Evolutionary conservation across 2,797 vertebrate species (phyloP), one percentile per base, ranked within the genome.

Genomic region (Melanotaenia pygmaea): DNA sequence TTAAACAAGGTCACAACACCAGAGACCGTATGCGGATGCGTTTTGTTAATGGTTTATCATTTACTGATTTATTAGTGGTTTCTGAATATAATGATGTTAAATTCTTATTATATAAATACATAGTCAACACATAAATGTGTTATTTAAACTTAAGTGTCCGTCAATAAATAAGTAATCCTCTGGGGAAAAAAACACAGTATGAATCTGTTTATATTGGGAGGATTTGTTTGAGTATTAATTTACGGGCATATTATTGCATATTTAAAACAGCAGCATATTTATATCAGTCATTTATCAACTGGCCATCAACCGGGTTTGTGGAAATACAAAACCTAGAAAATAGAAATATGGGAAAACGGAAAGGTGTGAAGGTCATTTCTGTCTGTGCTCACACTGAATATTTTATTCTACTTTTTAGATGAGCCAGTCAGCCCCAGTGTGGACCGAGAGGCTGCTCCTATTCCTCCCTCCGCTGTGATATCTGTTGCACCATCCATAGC

Each of bases 361-460:
- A 30, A 32, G 9, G 2, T 22, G 20, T 53, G 4, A 28, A 22
- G 45, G 66, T 72, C 9, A 64, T 70, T 62, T 73, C 11, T 5
- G 5, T 57, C 6, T 72, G 43, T 67, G 9, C 40, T 69, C 28
- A 65, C 13, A 45, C 63, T 61, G 11, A 75, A 50, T 64, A 56
- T 76, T 58, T 63, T 76, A 47, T 62, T 85, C 35, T 94, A 80
- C 16, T 87, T 65, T 30, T 54, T 69, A 99, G 98, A 99, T 90
- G 98, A 99, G 83, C 98, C 96, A 2, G 96, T 96, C 74, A 99
- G 97, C 89, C 98, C 98, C 64, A 99, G 97, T 77, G 96, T 97
- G 50, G 98, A 99, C 92, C 95, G 93, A 32, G 96, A 97, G 57
- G 94, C 95, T 16, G 92, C 95, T 82, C 95, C 96, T 76, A 98